A percentile compares a stretch with the other conserved stretches of the same genome.
Evolutionary conservation across 2,113 vertebrate genomes (phyloP).

Genomic region (Callipepla squamata): DNA sequence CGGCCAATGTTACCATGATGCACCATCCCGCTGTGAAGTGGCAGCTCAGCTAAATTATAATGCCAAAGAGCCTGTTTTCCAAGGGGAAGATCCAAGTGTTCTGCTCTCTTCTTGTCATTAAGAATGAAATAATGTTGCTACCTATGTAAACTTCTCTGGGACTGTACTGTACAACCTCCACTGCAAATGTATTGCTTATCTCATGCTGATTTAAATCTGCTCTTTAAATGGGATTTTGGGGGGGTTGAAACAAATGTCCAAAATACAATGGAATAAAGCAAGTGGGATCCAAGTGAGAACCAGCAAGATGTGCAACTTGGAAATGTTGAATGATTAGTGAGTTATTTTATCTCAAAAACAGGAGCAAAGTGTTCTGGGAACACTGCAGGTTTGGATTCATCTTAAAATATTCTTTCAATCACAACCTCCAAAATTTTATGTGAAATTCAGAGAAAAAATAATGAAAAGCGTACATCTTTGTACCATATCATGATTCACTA

Average conservation of each 20-base stretch:
- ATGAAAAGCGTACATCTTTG: background rate
- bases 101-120: background rate
- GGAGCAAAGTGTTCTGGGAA: background rate
- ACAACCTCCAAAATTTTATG: background rate
- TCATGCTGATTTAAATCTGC: background rate
- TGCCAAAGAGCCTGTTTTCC: background rate
- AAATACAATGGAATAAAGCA: background rate
- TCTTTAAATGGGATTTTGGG: background rate
- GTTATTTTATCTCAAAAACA: background rate
- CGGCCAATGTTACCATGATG: background rate
- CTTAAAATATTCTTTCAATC: background rate
- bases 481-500: background rate
- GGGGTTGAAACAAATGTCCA: background rate
- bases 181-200: background rate
- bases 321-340: background rate
- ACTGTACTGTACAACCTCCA: background rate
- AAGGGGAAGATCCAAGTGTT: background rate
- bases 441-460: background rate
- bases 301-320: rapidly evolving
- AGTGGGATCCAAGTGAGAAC: background rate
- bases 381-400: background rate
- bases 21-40: background rate
- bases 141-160: background rate
- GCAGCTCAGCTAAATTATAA: background rate
- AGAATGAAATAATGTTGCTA: background rate